phyloP scores from a whole-genome alignment of 2,113 vertebrate genomes.

The Acrocephalus kingi region DNA sequence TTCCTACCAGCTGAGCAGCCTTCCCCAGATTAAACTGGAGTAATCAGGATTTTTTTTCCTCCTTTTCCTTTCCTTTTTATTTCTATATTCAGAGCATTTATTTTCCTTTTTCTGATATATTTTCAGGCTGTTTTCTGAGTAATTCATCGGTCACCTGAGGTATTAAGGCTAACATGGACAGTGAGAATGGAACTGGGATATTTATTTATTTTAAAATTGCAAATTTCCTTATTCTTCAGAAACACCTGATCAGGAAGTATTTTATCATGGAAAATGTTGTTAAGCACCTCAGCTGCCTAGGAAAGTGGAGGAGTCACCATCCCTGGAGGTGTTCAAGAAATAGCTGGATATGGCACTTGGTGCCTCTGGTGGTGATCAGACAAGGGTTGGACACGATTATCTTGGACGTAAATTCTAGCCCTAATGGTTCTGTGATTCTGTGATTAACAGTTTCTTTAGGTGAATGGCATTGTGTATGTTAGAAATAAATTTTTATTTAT shows the following conservation, averaged over 20 bases:
- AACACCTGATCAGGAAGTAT: neutral
- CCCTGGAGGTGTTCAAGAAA: neutral
- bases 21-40: neutral
- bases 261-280: neutral
- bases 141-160: neutral
- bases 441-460: neutral
- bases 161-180: neutral
- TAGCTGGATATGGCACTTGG: neutral
- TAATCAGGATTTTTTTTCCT: neutral
- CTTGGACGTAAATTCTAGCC: neutral
- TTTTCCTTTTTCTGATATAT: neutral
- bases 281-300: neutral
- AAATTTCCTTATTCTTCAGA: neutral
- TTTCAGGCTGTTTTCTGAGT: neutral
- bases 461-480: neutral
- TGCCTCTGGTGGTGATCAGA: neutral
- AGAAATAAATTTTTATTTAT: neutral
- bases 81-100: neutral
- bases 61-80: neutral
- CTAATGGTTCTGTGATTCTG: neutral
- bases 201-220: neutral
- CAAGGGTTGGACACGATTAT: accelerated
- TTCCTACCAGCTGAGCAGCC: neutral
- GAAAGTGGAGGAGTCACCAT: no score
- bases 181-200: neutral